These are phyloP conservation scores for Anadara kagoshimensis DNA, from an alignment of 1,140 invertebrate genomes.

Conservation along the genomic window DNA sequence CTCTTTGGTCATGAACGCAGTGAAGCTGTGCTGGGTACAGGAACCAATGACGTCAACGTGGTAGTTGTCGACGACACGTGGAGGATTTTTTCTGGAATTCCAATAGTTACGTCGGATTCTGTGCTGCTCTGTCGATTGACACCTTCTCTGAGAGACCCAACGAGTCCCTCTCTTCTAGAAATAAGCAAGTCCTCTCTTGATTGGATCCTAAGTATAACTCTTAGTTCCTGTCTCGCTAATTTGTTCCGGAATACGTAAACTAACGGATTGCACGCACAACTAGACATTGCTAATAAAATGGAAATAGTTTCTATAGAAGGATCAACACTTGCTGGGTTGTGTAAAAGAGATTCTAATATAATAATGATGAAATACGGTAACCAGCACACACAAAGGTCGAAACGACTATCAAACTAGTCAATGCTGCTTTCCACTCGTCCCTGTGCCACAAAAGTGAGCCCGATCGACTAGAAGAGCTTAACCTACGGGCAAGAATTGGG, in stretches of 20 bases:
- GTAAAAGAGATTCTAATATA: conserved; percentile 62
- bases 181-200: conserved; percentile 20
- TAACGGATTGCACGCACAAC: conserved; percentile 75
- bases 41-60: conserved; percentile 45
- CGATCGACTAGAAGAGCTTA: conserved; percentile 62
- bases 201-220: conserved; percentile 44
- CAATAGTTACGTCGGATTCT: conserved; percentile 45
- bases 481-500: conserved; percentile 54
- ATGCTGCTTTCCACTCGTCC: conserved; percentile 78
- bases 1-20: no score
- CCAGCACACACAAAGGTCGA: conserved; percentile 77
- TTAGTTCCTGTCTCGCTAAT: conserved; percentile 68
- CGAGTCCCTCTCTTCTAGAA: conserved; percentile 22
- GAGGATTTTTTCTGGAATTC: conserved; percentile 23
- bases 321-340: conserved; percentile 52
- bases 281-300: conserved; percentile 67
- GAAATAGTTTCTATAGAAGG: conserved; percentile 56
- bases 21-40: no score
- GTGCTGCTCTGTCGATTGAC: conserved; percentile 48
- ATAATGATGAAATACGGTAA: conserved; percentile 76
- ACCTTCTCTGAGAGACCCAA: conserved; percentile 30
- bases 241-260: conserved; percentile 78
- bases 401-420: conserved; percentile 77
- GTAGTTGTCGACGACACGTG: conserved; percentile 45
- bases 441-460: conserved; percentile 67